Conservation (phyloP, 64 coral and sea anemone species). For the Montipora foliosa region DNA sequence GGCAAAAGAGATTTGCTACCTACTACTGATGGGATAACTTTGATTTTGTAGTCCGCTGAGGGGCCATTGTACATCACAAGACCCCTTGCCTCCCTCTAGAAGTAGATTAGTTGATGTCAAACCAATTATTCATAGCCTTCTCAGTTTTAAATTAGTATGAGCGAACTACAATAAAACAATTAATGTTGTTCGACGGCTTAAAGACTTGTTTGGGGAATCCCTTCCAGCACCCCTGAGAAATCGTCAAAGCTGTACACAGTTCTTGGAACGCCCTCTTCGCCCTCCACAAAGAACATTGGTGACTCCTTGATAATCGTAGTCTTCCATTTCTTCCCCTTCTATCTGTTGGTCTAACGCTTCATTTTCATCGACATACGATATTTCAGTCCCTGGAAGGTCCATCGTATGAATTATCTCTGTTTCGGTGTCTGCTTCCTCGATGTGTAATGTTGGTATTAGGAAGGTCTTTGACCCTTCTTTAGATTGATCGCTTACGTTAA, state of each 20-base stretch:
- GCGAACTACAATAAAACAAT: too few relatives aligned
- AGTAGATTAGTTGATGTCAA: too few relatives aligned
- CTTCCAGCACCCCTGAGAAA: constrained; percentile 10
- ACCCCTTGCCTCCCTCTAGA: too few relatives aligned
- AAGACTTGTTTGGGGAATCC: constrained; percentile 36
- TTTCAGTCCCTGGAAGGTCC: background rate
- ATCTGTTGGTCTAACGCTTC: background rate
- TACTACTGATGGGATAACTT: too few relatives aligned
- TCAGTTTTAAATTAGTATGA: too few relatives aligned
- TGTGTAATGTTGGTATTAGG: constrained; percentile 37
- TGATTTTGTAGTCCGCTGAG: too few relatives aligned
- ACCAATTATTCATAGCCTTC: too few relatives aligned
- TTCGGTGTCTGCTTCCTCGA: constrained; percentile 35
- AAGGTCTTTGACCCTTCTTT: background rate
- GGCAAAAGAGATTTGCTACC: too few relatives aligned
- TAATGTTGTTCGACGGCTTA: background rate
- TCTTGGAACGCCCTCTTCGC: background rate
- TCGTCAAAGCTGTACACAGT: constrained; percentile 44
- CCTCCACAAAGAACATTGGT: constrained; percentile 24
- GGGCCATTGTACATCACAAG: too few relatives aligned
- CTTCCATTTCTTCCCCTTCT: background rate
- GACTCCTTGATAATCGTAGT: background rate
- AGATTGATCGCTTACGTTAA: background rate
- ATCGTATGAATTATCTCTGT: background rate
- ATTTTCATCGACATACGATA: constrained; percentile 8